Base-by-base conservation (phyloP, 2,888 invertebrate species). In the Chydorus sphaericus region DNA sequence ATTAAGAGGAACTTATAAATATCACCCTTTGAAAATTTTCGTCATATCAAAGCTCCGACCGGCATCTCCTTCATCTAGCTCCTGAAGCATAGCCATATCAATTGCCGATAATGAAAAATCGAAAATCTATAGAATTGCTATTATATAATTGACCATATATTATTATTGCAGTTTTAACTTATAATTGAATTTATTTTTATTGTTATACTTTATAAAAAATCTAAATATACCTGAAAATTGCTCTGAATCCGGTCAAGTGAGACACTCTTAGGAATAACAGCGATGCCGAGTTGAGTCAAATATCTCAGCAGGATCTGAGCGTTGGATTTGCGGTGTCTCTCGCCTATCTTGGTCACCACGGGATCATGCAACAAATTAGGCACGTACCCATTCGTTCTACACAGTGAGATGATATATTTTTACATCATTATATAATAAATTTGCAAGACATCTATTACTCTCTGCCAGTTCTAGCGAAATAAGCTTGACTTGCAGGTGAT, bases 191-290 rank as follows among this genome's bases (percentile, higher is more conserved):
- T 6, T 1, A 36, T 8, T 10, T 4, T 20, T 36, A 30, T n/a
- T 16, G 4, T 2, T 39, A n/a, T n/a, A n/a, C n/a, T n/a, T n/a
- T n/a, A n/a, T n/a, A n/a, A n/a, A n/a, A n/a, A n/a, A n/a, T n/a
- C n/a, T n/a, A n/a, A n/a, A 7, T 20, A 7, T 53, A 88, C 68
- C 57, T 82, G 71, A 44, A 88, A 76, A 66, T 92, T 92, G 70
- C 85, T 77, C 63, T 75, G 74, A 20, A 92, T 78, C 59, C 90
- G 77, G 6, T 71, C 66, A 0, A 80, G 71, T 68, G 82, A 83
- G 4, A 82, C 82, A 67, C 89, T 90, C 69, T 91, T 92, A 4
- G 91, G 91, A 64, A 92, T 88, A 36, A 81, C 81, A 7, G 77
- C 77, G 30, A 89, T 69, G 10, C 81, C 83, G 48, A 77, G 77